Base-by-base conservation (phyloP, 2,113 vertebrate species). In the Sciurus niger region DNA sequence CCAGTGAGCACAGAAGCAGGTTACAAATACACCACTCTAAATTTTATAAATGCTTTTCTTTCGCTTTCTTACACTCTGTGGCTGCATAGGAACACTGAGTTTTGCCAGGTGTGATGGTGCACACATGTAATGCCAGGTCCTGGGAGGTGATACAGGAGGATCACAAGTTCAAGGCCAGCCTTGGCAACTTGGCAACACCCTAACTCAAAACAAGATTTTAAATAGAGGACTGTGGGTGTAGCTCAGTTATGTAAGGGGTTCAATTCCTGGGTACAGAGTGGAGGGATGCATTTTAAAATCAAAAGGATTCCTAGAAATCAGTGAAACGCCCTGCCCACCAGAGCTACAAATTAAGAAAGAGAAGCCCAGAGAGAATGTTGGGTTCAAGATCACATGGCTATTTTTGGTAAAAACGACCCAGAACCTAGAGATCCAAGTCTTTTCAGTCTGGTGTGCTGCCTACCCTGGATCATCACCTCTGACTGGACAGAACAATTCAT, bases 361-460 rank as follows among this genome's bases (percentile, higher is more conserved):
- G 60, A 93, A 79, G 93, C 13, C 8, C 18, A 18, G 24, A 72
- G 78, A 84, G 55, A 70, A 43, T 4, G 34, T n/a, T 89, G 70
- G 40, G 4, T 43, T 89, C 90, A 82, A 88, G 86, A 85, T 85
- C 51, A 32, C n/a, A 74, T 43, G 65, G 20, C 34, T 74, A 25
- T 76, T 93, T 84, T 63, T 70, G 40, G 53, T n/a, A 48, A 96
- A 95, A 95, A 89, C 28, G 60, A 67, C 72, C 22, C 46, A n/a
- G 85, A 93, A 89, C 24, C 37, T 24, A 84, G 25, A 24, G 70
- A 89, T 48, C 40, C 20, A 37, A 4, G 60, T 79, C 48, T 18
- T 14, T 55, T 25, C 14, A 34, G 37, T 17, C 30, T 0, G 3
- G 16, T 2, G 12, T 43, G 14, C 43, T 65, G 25, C 32, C 46